A percentile compares a stretch with the other conserved stretches of the same genome.
These are phyloP conservation scores for Chionodraco myersi DNA, from an alignment of 2,113 vertebrate species.

Conservation along the genomic window DNA sequence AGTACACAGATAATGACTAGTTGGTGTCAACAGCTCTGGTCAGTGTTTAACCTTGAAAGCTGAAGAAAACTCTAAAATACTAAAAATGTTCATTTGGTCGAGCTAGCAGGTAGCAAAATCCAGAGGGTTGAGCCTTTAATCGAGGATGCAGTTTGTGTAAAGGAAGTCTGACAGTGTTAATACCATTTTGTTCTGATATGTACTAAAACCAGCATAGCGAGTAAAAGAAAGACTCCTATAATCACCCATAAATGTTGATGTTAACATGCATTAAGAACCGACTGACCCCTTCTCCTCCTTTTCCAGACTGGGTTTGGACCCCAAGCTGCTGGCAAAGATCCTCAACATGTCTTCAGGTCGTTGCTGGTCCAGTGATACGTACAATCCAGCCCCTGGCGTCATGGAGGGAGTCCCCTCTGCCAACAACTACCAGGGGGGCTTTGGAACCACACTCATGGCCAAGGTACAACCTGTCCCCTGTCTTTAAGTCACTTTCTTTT, in stretches of 20 bases:
- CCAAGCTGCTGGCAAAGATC: slow-evolving; percentile 93
- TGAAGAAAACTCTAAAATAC: too few species aligned
- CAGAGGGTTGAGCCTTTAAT: too few species aligned
- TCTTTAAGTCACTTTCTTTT: not conserved
- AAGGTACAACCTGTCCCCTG: slow-evolving; percentile 79
- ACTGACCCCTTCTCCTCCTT: slow-evolving; percentile 20
- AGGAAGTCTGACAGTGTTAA: too few species aligned
- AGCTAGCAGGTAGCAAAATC: too few species aligned
- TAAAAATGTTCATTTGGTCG: too few species aligned
- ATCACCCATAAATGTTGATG: not conserved
- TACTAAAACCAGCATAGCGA: not conserved
- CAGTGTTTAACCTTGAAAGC: too few species aligned
- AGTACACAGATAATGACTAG: too few species aligned
- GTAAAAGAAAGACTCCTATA: not conserved
- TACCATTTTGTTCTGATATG: too few species aligned
- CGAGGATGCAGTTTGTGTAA: too few species aligned
- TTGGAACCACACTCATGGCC: slow-evolving; percentile 95
- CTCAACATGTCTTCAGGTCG: slow-evolving; percentile 97
- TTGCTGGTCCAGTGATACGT: slow-evolving; percentile 98
- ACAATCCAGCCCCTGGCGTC: slow-evolving; percentile 97
- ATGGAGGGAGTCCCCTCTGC: slow-evolving; percentile 97
- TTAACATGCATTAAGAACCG: not conserved
- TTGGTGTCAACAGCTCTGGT: too few species aligned
- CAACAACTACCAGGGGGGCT: slow-evolving; percentile 98
- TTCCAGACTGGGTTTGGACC: slow-evolving; percentile 96